Percentiles rank a stretch among this genome's conserved stretches.
Conservation (phyloP, 2,113 vertebrate genomes). For the Phoenicopterus ruber region DNA sequence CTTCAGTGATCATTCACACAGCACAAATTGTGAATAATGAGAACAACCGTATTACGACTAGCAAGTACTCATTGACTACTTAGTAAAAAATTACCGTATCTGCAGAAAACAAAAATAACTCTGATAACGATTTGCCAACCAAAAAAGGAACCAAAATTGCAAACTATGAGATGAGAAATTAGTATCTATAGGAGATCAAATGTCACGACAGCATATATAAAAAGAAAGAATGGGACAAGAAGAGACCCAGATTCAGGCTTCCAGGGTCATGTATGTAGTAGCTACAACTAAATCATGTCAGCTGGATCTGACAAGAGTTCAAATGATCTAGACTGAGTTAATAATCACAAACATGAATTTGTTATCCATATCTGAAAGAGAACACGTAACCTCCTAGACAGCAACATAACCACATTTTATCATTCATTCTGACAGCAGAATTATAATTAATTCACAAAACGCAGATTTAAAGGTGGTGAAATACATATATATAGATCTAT, state of each 20-base stretch:
- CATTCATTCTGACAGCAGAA: background rate
- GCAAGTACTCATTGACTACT: background rate
- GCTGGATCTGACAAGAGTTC: background rate
- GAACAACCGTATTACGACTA: background rate
- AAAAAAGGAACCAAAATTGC: background rate
- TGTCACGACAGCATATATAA: background rate
- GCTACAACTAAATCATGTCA: background rate
- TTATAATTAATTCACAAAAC: background rate
- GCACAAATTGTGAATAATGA: background rate
- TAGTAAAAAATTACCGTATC: background rate
- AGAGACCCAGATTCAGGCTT: background rate
- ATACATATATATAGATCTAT: background rate
- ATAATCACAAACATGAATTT: background rate
- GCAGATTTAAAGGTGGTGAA: constrained; percentile 20
- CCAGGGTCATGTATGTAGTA: background rate
- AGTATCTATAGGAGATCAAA: background rate
- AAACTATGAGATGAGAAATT: background rate
- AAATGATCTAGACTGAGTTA: background rate
- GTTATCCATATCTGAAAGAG: background rate
- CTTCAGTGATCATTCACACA: background rate
- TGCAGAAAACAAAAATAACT: background rate
- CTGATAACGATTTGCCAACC: background rate
- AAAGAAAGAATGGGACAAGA: background rate
- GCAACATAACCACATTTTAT: background rate
- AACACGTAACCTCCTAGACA: background rate